phyloP scores from a whole-genome alignment of 2,113 vertebrate species.

The Protomyctophum bolini region DNA sequence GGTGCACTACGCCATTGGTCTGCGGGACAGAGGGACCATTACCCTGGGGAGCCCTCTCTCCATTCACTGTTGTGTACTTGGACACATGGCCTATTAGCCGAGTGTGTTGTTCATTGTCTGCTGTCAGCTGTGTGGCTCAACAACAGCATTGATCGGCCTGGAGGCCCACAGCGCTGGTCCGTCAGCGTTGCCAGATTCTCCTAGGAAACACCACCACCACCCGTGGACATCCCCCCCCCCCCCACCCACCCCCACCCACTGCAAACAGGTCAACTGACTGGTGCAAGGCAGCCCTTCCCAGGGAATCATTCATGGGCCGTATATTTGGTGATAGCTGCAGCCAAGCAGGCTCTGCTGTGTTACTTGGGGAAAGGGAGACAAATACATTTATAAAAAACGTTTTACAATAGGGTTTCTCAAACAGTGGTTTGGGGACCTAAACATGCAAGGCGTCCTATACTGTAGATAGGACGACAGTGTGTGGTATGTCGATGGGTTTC shows the following conservation, averaged over 20 bases:
- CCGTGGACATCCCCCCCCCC: background rate
- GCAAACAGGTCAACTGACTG: slow-evolving; percentile 62
- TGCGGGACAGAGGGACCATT: slow-evolving; percentile 34
- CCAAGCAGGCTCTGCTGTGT: background rate
- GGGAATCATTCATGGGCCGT: slow-evolving; percentile 48
- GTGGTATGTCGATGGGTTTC: no score
- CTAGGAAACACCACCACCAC: slow-evolving; percentile 42
- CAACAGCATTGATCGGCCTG: slow-evolving; percentile 52
- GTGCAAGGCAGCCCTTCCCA: slow-evolving; percentile 44
- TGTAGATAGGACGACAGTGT: no score
- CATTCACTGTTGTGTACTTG: slow-evolving; percentile 45
- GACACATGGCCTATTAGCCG: slow-evolving; percentile 61
- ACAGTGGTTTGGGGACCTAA: slow-evolving; percentile 14
- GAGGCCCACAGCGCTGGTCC: slow-evolving; percentile 51
- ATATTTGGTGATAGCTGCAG: slow-evolving; percentile 25
- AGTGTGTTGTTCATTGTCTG: slow-evolving; percentile 66
- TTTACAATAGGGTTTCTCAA: no score
- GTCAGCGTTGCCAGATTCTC: slow-evolving; percentile 54
- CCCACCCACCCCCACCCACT: background rate
- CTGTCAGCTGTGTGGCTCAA: slow-evolving; percentile 63
- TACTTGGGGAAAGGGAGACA: slow-evolving; percentile 10
- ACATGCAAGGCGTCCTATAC: background rate
- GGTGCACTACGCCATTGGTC: background rate
- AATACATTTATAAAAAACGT: slow-evolving; percentile 31
- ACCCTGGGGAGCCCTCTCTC: slow-evolving; percentile 19